Percentiles rank a stretch among this genome's conserved stretches.
These are phyloP conservation scores for Itoplectis maculator DNA, from an alignment of 2,888 invertebrate species.

Conservation along the genomic window DNA sequence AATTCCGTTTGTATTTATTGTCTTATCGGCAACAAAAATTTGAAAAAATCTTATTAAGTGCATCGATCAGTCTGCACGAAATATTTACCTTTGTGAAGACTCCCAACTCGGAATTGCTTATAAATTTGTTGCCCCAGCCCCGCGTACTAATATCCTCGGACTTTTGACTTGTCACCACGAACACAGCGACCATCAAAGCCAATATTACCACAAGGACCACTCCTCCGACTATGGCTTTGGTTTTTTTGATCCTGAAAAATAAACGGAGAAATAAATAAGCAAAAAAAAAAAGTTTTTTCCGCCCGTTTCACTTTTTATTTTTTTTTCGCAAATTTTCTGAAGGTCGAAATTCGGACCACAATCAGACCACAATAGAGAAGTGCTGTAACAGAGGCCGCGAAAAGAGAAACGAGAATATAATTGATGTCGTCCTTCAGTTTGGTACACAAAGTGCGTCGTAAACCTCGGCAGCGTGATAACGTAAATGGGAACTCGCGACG, in stretches of 20 bases:
- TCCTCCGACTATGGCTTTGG: conserved; percentile 35
- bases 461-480: not conserved
- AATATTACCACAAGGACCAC: conserved; percentile 44
- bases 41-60: no score
- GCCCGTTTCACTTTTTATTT: no score
- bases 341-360: not conserved
- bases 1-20: no score
- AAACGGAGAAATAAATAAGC: not conserved
- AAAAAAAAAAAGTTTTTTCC: no score
- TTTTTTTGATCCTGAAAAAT: conserved; percentile 36
- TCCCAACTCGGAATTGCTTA: conserved; percentile 68
- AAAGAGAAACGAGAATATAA: conserved; percentile 26
- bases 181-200: conserved; percentile 67
- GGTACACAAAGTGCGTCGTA: not conserved
- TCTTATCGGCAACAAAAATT: no score
- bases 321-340: no score
- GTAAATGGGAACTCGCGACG: not conserved
- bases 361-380: not conserved
- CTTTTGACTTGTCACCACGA: conserved; percentile 59
- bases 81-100: conserved; percentile 74
- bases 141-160: not conserved
- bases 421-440: not conserved
- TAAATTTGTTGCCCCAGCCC: conserved; percentile 53
- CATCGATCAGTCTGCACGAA: not conserved
- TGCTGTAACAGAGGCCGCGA: conserved; percentile 31